These are phyloP conservation scores for Glaucomys volans DNA, from an alignment of 2,113 vertebrate species.

Conservation along the genomic window DNA sequence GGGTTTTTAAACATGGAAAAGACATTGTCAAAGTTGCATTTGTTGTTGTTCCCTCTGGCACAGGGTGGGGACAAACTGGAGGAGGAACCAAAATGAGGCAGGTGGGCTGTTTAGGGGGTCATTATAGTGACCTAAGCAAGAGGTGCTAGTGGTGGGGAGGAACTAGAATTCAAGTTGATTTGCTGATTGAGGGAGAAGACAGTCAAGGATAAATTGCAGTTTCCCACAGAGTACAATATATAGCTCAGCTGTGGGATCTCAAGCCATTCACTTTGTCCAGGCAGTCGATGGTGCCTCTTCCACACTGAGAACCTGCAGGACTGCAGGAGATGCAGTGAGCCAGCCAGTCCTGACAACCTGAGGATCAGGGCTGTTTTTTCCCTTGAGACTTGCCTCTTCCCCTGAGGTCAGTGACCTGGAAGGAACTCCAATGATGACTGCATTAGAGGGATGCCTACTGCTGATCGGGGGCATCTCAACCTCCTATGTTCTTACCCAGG, in stretches of 20 bases:
- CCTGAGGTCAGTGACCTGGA: not conserved
- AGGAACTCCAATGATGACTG: not conserved
- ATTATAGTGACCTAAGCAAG: not conserved
- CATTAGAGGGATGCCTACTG: not conserved
- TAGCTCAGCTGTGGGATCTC: not conserved
- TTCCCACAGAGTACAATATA: slow-evolving; percentile 23
- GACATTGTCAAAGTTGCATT: not conserved
- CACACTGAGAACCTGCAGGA: not conserved
- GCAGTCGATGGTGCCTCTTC: not conserved
- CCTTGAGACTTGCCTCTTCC: not conserved
- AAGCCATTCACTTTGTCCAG: not conserved
- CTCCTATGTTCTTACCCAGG: not conserved
- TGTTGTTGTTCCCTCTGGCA: not conserved
- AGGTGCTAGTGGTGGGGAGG: not conserved
- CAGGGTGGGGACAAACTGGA: not conserved
- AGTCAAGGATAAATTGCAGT: not conserved
- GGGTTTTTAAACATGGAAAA: slow-evolving; percentile 39
- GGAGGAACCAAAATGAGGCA: not conserved
- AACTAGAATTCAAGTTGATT: not conserved
- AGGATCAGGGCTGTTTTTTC: not conserved
- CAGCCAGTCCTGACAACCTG: too few relatives aligned
- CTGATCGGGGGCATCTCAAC: not conserved
- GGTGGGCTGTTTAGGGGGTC: not conserved
- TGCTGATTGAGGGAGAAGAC: not conserved
- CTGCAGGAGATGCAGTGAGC: not conserved